phyloP scores from a whole-genome alignment of 2,888 invertebrate genomes.

The Folsomia manolachei region DNA sequence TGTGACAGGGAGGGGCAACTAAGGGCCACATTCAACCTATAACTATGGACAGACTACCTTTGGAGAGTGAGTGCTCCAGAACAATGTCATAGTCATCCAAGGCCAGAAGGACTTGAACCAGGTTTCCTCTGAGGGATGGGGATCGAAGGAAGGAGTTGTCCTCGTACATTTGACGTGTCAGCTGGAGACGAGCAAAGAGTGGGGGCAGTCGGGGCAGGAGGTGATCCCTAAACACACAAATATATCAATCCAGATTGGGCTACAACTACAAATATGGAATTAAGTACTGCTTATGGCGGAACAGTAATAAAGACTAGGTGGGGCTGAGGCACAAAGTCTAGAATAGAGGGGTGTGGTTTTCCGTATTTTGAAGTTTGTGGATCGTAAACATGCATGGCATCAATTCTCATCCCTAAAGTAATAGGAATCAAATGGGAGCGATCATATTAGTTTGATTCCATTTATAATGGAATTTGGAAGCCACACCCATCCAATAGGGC shows the following conservation, averaged over 20 bases:
- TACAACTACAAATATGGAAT: not conserved
- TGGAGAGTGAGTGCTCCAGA: conserved; percentile 79
- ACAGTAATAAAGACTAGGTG: not conserved
- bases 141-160: conserved; percentile 92
- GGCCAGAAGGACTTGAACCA: conserved; percentile 84
- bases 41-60: no score
- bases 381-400: no score
- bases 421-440: no score
- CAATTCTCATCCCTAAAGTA: no score
- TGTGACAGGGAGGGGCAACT: no score
- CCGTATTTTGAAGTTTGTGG: no score
- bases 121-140: conserved; percentile 77
- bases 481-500: no score
- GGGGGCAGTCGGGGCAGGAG: conserved; percentile 84
- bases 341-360: no score
- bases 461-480: no score
- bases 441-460: no score
- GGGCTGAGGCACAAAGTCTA: no score
- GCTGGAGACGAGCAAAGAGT: conserved; percentile 85
- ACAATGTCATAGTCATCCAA: conserved; percentile 85
- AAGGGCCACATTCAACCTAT: no score
- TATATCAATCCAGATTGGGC: not conserved
- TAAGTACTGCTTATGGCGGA: not conserved
- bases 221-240: conserved; percentile 67
- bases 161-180: conserved; percentile 90